phyloP scores from a whole-genome alignment of 1,140 invertebrate species.

The Zaprionus africanus region DNA sequence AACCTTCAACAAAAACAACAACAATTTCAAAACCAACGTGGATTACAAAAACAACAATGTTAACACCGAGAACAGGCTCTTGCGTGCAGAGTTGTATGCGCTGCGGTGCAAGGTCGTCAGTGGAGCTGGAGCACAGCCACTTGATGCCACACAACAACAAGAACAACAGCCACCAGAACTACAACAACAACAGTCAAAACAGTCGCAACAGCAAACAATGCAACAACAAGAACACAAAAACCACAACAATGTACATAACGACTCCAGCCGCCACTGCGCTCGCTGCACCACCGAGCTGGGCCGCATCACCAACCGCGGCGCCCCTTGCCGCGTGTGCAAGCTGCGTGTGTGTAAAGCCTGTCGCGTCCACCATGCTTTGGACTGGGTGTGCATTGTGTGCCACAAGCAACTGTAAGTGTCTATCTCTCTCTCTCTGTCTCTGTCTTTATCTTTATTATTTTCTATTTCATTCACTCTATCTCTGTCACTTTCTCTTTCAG shows the following conservation, averaged over 20 bases:
- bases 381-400: slow-evolving; percentile 91
- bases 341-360: slow-evolving; percentile 90
- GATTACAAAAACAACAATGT: slow-evolving; percentile 40
- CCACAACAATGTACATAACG: slow-evolving; percentile 74
- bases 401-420: slow-evolving; percentile 90
- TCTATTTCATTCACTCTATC: slow-evolving; percentile 49
- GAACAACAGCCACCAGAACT: slow-evolving; percentile 54
- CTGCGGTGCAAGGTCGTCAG: slow-evolving; percentile 85
- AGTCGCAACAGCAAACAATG: slow-evolving; percentile 47
- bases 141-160: slow-evolving; percentile 73
- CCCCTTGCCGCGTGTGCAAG: slow-evolving; percentile 88
- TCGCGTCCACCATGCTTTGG: slow-evolving; percentile 88
- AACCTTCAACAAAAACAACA: slow-evolving; percentile 26
- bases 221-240: slow-evolving; percentile 70
- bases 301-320: slow-evolving; percentile 90
- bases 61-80: slow-evolving; percentile 85
- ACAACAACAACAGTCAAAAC: slow-evolving; percentile 62
- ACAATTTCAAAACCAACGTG: slow-evolving; percentile 28
- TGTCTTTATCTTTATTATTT: slow-evolving; percentile 12
- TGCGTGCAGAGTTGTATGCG: slow-evolving; percentile 88
- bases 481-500: slow-evolving; percentile 15
- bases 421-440: slow-evolving; percentile 35
- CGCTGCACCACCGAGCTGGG: slow-evolving; percentile 89
- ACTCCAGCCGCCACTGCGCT: slow-evolving; percentile 87
- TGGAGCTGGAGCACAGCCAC: slow-evolving; percentile 57